Base-by-base conservation (phyloP, 2,888 invertebrate genomes). In the Philaethria dido region DNA sequence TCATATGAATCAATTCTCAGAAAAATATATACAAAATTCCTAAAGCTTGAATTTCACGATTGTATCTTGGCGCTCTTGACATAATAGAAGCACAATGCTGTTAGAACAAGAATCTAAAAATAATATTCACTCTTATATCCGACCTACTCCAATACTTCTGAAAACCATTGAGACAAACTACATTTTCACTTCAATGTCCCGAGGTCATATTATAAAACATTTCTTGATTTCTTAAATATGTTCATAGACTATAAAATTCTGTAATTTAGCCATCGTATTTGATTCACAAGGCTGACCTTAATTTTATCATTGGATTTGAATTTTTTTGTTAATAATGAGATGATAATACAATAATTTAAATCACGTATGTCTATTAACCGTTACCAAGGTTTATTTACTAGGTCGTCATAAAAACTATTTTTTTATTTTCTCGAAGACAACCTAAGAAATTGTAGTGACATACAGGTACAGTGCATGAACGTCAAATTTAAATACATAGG, bases 21-120 rank as follows among this genome's bases (percentile, higher is more conserved):
- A 59, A 68, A 73, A 16, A 67, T 57, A 69, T 48, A 64, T 48
- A 62, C 44, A 48, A 71, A 68, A 66, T 66, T 69, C 71, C 70
- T 72, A 74, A 69, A 69, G 65, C 69, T 73, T 73, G 69, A 72
- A 69, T 71, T 50, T 59, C 54, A 67, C 72, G 66, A 72, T 70
- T 71, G 57, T 68, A 71, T 70, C 69, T 67, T 68, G 61, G 64
- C 69, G 71, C 73, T 68, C 72, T 73, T 69, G 73, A 70, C 72
- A 69, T 70, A 72, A 71, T 74, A 66, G 70, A 66, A 71, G 62
- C 70, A 70, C 71, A 73, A 72, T 71, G 67, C 71, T 71, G 74
- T 72, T 79, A 54, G 61, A 64, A 66, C 59, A 69, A 68, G 66
- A 70, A 68, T 72, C 68, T 73, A 72, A 72, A 72, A 73, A 73